Percentiles rank a stretch among this genome's conserved stretches.
These are phyloP conservation scores for Ennomos quercinarius DNA, from an alignment of 2,888 invertebrate species.

Conservation along the genomic window DNA sequence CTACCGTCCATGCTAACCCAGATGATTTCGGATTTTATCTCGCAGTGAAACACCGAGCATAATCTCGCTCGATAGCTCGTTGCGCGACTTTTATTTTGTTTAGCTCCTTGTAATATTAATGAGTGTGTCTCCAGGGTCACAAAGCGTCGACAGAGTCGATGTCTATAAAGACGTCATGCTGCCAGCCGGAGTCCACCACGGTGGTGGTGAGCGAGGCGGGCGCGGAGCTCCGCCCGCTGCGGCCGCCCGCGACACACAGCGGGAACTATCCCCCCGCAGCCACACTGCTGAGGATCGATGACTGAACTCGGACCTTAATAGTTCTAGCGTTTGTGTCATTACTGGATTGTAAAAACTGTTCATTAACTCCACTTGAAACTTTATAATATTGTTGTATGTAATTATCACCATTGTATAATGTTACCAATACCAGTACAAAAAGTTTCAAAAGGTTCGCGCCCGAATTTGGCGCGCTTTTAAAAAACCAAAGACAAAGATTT, in stretches of 20 bases:
- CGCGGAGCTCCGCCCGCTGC: slow-evolving; percentile 69
- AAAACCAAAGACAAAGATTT: slow-evolving; percentile 6
- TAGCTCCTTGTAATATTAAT: no score
- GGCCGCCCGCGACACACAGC: no score
- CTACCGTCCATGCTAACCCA: no score
- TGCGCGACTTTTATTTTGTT: no score
- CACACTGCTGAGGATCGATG: slow-evolving; percentile 9
- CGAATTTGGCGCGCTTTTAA: background rate
- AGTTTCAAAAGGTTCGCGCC: background rate
- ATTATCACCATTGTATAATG: no score
- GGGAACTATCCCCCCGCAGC: slow-evolving; percentile 5
- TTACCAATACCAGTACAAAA: background rate
- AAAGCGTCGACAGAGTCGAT: slow-evolving; percentile 75
- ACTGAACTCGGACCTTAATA: background rate
- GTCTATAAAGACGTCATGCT: slow-evolving; percentile 78
- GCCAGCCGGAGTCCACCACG: slow-evolving; percentile 68
- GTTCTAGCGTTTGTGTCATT: no score
- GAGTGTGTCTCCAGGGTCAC: slow-evolving; percentile 60
- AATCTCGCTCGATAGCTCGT: no score
- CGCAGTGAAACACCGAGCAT: no score
- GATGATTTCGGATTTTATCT: no score
- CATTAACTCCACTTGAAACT: no score
- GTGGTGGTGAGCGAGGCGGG: slow-evolving; percentile 68
- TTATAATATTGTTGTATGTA: no score
- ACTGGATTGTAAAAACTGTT: no score